Conservation (phyloP, 2,888 invertebrate genomes). For the Mythimna ferrago region DNA sequence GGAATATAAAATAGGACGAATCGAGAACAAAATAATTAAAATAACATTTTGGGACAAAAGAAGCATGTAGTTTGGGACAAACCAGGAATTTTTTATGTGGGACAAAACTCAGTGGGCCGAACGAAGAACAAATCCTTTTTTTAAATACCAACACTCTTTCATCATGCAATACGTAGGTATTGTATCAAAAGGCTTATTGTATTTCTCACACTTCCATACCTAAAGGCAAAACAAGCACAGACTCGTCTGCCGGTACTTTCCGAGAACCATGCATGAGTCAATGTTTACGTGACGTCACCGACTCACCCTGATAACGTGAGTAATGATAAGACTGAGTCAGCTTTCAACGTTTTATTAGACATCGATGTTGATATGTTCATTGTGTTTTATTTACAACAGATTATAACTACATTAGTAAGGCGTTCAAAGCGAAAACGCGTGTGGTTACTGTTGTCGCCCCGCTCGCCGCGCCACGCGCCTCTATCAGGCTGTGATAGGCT, state of each 20-base stretch:
- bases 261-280: conserved; percentile 56
- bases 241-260: conserved; percentile 60
- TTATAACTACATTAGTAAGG: too few relatives aligned
- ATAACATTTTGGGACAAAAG: too few relatives aligned
- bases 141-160: not conserved
- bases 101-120: too few relatives aligned
- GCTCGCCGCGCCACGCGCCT: too few relatives aligned
- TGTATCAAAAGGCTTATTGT: conserved; percentile 3
- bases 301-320: conserved; percentile 59
- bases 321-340: conserved; percentile 59
- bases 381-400: conserved; percentile 21
- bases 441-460: too few relatives aligned
- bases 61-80: too few relatives aligned
- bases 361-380: conserved; percentile 9
- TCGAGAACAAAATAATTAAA: too few relatives aligned
- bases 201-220: conserved; percentile 28
- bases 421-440: too few relatives aligned
- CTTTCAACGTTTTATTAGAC: conserved; percentile 16
- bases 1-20: too few relatives aligned
- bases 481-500: too few relatives aligned
- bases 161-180: not conserved
- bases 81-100: too few relatives aligned
- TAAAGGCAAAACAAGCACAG: conserved; percentile 27
- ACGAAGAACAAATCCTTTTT: too few relatives aligned
- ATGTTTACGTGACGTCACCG: conserved; percentile 61